Base-by-base conservation (phyloP, 23 tunicate species). In the Ciona savignyi region DNA sequence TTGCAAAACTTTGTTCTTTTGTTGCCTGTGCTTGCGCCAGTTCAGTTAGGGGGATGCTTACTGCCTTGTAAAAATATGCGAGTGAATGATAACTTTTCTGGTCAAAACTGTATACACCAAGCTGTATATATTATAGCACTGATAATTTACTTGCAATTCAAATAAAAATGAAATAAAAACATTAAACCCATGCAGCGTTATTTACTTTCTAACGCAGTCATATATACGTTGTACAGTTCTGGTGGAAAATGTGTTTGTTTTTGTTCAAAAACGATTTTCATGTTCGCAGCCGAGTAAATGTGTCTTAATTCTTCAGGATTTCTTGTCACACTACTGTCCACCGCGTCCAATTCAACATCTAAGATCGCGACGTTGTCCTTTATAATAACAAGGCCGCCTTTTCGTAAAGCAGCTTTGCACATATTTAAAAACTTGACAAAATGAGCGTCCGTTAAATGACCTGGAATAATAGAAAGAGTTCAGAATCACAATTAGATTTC, bases 271-370 rank as follows among this genome's bases (percentile, higher is more conserved):
- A 90, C 33, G 0, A 84, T 62, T 42, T 49, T 78, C 25, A 90
- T 29, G 1, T 84, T 88, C 25, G 89, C 65, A 31, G 71, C 49
- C 9, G 70, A 62, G 32, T 56, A 83, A 0, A 83, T 83, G 21
- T 24, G 28, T 25, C 23, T 51, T 1, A 80, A 33, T 20, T 79
- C 77, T 25, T 79, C 81, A 23, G 28, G 29, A 26, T 76, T 82
- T 65, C 97, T 83, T 0, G 97, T 90, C 2, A 84, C 97, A 35
- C 97, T 90, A 72, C 97, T 90, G 68, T 90, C 97, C 4, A 60
- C 70, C 9, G 74, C 29, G 34, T 90, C 97, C 56, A 75, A 67
- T 63, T 90, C 90, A n/a, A 80, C 86, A n/a, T 69, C 81, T 1
- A 27, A 32, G 1, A 76, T 33, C 0, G 93, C 81, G 4, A 77